These are phyloP conservation scores for Dione vanillae DNA, from an alignment of 2,888 invertebrate genomes.

Conservation along the genomic window DNA sequence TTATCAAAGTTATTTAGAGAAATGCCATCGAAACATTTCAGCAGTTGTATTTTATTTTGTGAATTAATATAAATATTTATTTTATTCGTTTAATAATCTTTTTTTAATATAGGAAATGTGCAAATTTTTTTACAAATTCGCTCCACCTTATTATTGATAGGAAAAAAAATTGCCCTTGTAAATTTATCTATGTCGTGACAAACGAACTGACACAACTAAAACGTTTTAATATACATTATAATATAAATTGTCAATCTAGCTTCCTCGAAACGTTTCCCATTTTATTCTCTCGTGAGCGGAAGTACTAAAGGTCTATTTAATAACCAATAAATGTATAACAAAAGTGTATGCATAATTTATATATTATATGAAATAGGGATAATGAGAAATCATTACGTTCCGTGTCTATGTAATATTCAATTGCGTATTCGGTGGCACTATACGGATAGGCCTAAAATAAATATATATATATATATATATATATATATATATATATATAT, in stretches of 20 bases:
- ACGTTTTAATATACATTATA: background rate
- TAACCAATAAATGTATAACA: background rate
- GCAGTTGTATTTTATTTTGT: background rate
- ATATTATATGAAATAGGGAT: too few relatives aligned
- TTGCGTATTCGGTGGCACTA: too few relatives aligned
- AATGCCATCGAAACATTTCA: background rate
- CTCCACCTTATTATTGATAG: background rate
- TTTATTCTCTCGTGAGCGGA: slow-evolving; percentile 24
- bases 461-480: background rate
- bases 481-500: too few relatives aligned
- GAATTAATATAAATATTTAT: too few relatives aligned
- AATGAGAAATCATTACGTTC: too few relatives aligned
- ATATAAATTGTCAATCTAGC: background rate
- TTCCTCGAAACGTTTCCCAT: slow-evolving; percentile 26
- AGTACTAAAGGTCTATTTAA: slow-evolving; percentile 28
- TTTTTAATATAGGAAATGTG: too few relatives aligned
- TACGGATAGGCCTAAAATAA: background rate
- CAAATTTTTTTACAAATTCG: background rate
- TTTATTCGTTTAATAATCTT: too few relatives aligned
- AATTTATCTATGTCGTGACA: background rate
- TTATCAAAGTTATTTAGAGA: background rate
- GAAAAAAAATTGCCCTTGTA: background rate
- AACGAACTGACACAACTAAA: background rate
- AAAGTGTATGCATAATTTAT: too few relatives aligned
- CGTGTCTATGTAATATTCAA: too few relatives aligned